Evolutionary conservation across 1,140 invertebrate species (phyloP).

Genomic region (Drosophila suzukii): DNA sequence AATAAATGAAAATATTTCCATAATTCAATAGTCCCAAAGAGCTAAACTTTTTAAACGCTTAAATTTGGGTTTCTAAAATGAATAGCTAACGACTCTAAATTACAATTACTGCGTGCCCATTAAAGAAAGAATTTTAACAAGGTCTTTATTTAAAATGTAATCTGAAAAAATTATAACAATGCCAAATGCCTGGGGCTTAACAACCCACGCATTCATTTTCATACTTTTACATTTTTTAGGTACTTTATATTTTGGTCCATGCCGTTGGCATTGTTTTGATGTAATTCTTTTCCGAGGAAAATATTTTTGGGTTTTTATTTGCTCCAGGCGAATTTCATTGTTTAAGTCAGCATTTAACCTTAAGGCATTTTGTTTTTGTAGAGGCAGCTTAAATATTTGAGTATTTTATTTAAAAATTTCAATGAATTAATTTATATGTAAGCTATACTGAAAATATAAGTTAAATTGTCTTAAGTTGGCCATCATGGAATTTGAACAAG

Average conservation of each 20-base stretch:
- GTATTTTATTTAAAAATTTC: conserved; percentile 1
- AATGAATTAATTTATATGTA: background rate
- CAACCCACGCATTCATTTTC: conserved; percentile 5
- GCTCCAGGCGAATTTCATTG: conserved; percentile 12
- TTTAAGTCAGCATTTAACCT: conserved; percentile 12
- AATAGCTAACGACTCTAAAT: background rate
- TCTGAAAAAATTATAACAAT: conserved; percentile 1
- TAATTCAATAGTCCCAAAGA: background rate
- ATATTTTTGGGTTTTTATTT: conserved; percentile 26
- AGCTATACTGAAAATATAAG: background rate
- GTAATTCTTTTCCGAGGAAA: conserved; percentile 33
- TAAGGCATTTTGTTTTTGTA: conserved; percentile 14
- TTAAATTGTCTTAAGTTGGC: conserved; percentile 1
- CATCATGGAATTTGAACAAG: no score
- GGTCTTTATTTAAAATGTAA: conserved; percentile 4
- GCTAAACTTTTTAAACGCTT: background rate
- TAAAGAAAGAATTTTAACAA: background rate
- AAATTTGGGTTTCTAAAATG: background rate
- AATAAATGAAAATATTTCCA: background rate
- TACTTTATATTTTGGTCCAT: conserved; percentile 13
- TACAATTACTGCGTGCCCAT: background rate
- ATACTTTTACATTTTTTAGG: conserved; percentile 1
- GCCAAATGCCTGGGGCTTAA: background rate
- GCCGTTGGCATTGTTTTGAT: conserved; percentile 32
- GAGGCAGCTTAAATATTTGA: conserved; percentile 14